A percentile compares a stretch with the other conserved stretches of the same genome.
Conservation (phyloP, 1,140 invertebrate genomes). For the Caenorhabditis tropicalis region DNA sequence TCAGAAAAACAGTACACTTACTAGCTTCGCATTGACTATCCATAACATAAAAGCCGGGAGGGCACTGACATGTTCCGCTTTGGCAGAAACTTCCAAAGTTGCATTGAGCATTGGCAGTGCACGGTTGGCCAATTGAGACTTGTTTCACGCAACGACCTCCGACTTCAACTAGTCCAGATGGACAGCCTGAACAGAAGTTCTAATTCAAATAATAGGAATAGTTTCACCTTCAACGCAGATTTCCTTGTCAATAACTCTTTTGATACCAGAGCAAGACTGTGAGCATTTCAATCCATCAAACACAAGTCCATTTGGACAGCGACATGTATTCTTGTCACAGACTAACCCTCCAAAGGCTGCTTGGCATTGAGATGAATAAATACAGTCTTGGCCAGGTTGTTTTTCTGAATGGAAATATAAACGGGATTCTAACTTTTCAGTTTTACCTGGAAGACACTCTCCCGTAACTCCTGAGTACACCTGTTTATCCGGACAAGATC, state of each 20-base stretch:
- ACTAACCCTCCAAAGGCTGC: constrained; percentile 67
- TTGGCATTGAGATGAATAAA: constrained; percentile 71
- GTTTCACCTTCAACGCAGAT: constrained; percentile 66
- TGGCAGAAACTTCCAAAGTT: constrained; percentile 65
- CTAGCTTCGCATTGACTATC: neutral
- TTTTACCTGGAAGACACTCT: constrained; percentile 66
- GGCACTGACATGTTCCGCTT: constrained; percentile 47
- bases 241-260: constrained; percentile 63
- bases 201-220: neutral
- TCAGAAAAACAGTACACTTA: neutral
- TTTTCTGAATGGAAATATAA: constrained; percentile 21
- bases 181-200: constrained; percentile 54
- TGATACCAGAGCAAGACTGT: constrained; percentile 61
- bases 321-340: constrained; percentile 62
- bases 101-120: constrained; percentile 70
- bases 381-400: constrained; percentile 61
- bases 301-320: constrained; percentile 65
- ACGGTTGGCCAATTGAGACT: constrained; percentile 64
- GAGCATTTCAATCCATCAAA: constrained; percentile 66
- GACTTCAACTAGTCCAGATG: constrained; percentile 70
- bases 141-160: constrained; percentile 67
- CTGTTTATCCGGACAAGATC: constrained; percentile 60
- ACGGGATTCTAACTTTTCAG: neutral
- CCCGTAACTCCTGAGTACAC: constrained; percentile 67
- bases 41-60: constrained; percentile 8